Evolutionary conservation across 2,888 invertebrate genomes (phyloP), one percentile per base, ranked within the genome.

Genomic region (Iselma pallidipennis): DNA sequence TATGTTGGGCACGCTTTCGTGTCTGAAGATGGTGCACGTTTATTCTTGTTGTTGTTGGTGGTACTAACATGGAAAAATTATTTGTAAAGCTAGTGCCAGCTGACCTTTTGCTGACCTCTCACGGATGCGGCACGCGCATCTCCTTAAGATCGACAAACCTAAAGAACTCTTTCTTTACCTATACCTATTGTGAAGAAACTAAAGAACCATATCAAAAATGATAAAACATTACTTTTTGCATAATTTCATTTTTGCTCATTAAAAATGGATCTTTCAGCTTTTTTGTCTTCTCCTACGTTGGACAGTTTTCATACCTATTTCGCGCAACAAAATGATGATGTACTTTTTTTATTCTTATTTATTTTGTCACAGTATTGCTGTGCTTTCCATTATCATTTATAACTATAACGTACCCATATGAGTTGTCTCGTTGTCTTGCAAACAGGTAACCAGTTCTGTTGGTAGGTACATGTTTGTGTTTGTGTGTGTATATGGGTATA

Each of bases 41-140:
- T 49, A 21, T n/a, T 49, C 25, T 49, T 49, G 14, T 49, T 26
- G 28, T 25, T 53, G 55, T 63, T 58, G 59, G 60, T 59, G 57
- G 61, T 55, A 63, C 37, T 37, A 37, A 9, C 16, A 37, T 37
- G 37, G 37, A 37, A 37, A 37, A 37, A 37, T 37, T 37, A 16
- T 37, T 37, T 37, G 37, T 56, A 61, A 57, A 70, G 64, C 66
- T 66, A 61, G 67, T 71, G 72, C 71, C 69, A 58, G 59, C 50
- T 72, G 72, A 72, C 72, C 72, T 68, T 54, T n/a, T 45, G 49
- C 56, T 72, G 69, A 72, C 72, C 72, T 16, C 72, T 67, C 71
- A 72, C 72, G 72, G 69, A 59, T 61, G 57, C 66, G 72, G 72
- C 72, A 72, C 72, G 72, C 72, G 72, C 67, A 66, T 66, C 67